These are phyloP conservation scores for Drosophila pseudotakahashii DNA, from an alignment of 2,888 invertebrate genomes.

Conservation along the genomic window DNA sequence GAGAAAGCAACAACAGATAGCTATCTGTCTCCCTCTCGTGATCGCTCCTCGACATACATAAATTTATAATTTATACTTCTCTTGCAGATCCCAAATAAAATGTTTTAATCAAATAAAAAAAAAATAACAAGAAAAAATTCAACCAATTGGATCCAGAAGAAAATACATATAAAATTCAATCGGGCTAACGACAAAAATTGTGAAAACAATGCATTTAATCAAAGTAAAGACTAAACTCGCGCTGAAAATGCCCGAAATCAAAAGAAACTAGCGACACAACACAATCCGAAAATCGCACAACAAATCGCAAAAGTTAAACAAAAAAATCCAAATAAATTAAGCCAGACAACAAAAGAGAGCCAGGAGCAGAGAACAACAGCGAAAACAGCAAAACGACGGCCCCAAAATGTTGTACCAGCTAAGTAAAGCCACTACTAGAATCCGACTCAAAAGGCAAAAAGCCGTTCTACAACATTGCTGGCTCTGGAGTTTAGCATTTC, in stretches of 20 bases:
- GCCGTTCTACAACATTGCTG: slow-evolving; percentile 58
- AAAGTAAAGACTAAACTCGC: slow-evolving; percentile 66
- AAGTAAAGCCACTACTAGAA: slow-evolving; percentile 74
- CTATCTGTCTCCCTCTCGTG: background rate
- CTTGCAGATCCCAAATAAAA: slow-evolving; percentile 19
- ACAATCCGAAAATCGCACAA: slow-evolving; percentile 29
- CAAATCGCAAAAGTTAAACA: slow-evolving; percentile 19
- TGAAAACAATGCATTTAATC: slow-evolving; percentile 67
- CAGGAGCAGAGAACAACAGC: slow-evolving; percentile 5
- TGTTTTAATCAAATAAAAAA: background rate
- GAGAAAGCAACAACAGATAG: slow-evolving; percentile 2
- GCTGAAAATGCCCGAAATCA: slow-evolving; percentile 66
- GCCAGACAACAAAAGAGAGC: slow-evolving; percentile 17
- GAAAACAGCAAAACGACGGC: slow-evolving; percentile 52
- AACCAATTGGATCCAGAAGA: slow-evolving; percentile 15
- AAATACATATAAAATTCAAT: slow-evolving; percentile 10
- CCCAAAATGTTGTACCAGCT: slow-evolving; percentile 73
- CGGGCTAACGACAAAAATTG: slow-evolving; percentile 11
- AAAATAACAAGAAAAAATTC: background rate
- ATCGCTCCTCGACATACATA: slow-evolving; percentile 10
- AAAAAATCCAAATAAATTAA: slow-evolving; percentile 1
- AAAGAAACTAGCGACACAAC: slow-evolving; percentile 59
- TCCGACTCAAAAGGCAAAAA: slow-evolving; percentile 72
- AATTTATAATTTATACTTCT: slow-evolving; percentile 7
- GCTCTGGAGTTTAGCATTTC: slow-evolving; percentile 65